These are phyloP conservation scores for Botia almorhae DNA, from an alignment of 2,797 vertebrate genomes.

Conservation along the genomic window DNA sequence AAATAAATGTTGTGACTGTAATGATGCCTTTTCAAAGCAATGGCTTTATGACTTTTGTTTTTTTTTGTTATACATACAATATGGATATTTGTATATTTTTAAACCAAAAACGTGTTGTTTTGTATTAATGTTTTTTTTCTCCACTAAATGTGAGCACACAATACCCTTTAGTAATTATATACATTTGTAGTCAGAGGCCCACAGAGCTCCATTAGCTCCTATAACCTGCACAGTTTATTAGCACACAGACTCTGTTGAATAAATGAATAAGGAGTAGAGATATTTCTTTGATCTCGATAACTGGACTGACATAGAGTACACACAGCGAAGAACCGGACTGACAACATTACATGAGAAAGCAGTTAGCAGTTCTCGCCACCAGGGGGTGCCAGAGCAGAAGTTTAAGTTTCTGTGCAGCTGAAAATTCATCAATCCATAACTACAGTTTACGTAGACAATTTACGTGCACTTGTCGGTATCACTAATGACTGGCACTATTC, in stretches of 20 bases:
- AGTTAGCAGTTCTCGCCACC: constrained; percentile 38
- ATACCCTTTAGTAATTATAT: neutral
- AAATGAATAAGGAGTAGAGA: neutral
- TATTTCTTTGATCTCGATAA: constrained; percentile 37
- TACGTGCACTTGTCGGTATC: constrained; percentile 25
- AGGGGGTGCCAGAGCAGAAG: constrained; percentile 47
- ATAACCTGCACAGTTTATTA: constrained; percentile 13
- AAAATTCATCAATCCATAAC: constrained; percentile 4
- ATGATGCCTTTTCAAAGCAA: too few species aligned
- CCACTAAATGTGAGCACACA: too few species aligned
- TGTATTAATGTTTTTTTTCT: too few species aligned
- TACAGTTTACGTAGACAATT: constrained; percentile 16
- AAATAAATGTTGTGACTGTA: too few species aligned
- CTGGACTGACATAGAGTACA: neutral
- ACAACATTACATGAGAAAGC: neutral
- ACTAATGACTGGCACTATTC: constrained; percentile 44
- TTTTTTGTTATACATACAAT: too few species aligned
- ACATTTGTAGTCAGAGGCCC: neutral
- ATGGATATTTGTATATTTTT: too few species aligned
- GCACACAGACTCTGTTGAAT: constrained; percentile 17
- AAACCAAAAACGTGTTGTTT: too few species aligned
- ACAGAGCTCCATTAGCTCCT: constrained; percentile 19
- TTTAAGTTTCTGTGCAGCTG: neutral
- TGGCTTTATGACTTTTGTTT: too few species aligned
- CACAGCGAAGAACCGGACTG: neutral